Evolutionary conservation across 2,888 invertebrate genomes (phyloP).

Genomic region (Xanthorhoe designata): DNA sequence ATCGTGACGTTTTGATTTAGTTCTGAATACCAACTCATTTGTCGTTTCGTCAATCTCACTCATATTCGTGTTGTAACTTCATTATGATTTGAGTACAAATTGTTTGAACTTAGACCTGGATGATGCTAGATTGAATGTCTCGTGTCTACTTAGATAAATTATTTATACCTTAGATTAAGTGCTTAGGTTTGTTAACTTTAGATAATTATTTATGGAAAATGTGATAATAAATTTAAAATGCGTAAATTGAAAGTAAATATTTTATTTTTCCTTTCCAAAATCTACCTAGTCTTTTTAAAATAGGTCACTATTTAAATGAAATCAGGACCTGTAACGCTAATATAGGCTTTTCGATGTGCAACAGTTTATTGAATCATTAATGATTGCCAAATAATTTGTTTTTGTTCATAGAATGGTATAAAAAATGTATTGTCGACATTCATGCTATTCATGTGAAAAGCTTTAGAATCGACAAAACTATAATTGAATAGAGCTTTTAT

Average conservation of each 20-base stretch:
- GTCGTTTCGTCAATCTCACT: conserved; percentile 48
- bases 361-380: not conserved
- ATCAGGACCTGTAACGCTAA: not conserved
- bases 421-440: not conserved
- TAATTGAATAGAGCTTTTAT: not conserved
- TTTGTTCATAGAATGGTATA: not conserved
- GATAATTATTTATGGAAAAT: conserved; percentile 80
- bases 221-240: conserved; percentile 82
- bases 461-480: not conserved
- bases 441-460: not conserved
- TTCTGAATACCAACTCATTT: conserved; percentile 44
- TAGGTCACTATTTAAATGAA: not conserved
- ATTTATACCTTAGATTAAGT: conserved; percentile 78
- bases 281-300: not conserved
- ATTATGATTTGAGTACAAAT: conserved; percentile 62
- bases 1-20: conserved; percentile 67
- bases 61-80: conserved; percentile 42
- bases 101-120: conserved; percentile 43
- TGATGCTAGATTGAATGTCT: conserved; percentile 53
- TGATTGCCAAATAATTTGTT: not conserved
- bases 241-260: conserved; percentile 24
- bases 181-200: conserved; percentile 70
- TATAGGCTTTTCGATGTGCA: not conserved
- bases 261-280: conserved; percentile 4
- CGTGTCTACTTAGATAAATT: conserved; percentile 68